Base-by-base conservation (phyloP, 2,888 invertebrate genomes). In the Callimorpha dominula region DNA sequence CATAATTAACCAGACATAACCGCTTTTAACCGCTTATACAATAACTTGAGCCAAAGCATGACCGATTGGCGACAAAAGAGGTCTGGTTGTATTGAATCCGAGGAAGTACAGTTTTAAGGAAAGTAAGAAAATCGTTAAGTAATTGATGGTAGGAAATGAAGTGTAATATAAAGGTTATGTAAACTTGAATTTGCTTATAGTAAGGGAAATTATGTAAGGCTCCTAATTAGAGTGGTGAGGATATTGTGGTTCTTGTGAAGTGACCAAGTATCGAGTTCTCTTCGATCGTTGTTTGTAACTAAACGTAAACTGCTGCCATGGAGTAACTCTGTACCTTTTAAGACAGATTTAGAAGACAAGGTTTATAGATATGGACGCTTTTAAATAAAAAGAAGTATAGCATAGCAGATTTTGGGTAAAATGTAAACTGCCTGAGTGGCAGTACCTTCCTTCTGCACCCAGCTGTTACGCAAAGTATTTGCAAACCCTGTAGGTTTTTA, bases 1-100 rank as follows among this genome's bases (percentile, higher is more conserved):
- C 72, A 83, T 85, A 86, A 87, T 87, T 86, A 83, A 75, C 77
- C 77, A 71, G 78, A 78, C 71, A 81, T 75, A 75, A 80, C 70
- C 71, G 71, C 74, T 82, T 78, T 81, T 77, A 67, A 75, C 68
- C 73, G 71, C 78, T 85, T 80, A 80, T 79, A 83, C 79, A 85
- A 86, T 81, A 80, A 78, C 78, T 74, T 73, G 70, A 76, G 82
- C 72, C 77, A 79, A 81, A 81, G 84, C 84, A 82, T 84, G 81
- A 80, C 83, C 77, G 78, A 80, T 57, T 68, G 67, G 72, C 63
- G 54, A 77, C 67, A 67, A 67, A 54, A 46, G 46, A 57, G 67
- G 46, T 64, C 64, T 43, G 1, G 6, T 20, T 43, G 54, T 68
- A 65, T 68, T 74, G 68, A 64, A 40, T 68, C n/a, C 46, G 60